phyloP scores from a whole-genome alignment of 2,113 vertebrate genomes.

The Dryoscopus gambensis region DNA sequence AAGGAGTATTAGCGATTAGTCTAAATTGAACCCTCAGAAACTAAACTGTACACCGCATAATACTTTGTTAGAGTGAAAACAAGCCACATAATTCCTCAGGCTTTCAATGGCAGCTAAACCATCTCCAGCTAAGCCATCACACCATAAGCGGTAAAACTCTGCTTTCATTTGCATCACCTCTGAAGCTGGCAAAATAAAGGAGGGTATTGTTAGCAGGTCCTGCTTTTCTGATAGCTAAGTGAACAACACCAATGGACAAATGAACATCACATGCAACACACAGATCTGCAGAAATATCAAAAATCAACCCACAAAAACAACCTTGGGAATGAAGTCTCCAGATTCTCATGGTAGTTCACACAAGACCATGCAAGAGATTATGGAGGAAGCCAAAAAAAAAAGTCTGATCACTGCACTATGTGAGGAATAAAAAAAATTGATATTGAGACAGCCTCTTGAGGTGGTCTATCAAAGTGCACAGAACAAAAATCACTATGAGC shows the following conservation, averaged over 20 bases:
- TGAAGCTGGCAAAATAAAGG: not conserved
- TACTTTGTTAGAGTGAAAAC: not conserved
- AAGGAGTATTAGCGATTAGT: not conserved
- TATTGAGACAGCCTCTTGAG: not conserved
- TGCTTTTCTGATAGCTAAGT: not conserved
- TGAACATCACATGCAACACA: not conserved
- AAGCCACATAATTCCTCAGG: not conserved
- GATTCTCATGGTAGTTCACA: not conserved
- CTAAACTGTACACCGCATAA: not conserved
- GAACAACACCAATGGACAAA: not conserved
- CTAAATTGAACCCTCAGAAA: not conserved
- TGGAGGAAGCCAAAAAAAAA: not conserved
- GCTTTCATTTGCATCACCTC: not conserved
- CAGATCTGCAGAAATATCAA: not conserved
- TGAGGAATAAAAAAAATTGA: not conserved
- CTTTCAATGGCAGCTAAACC: not conserved
- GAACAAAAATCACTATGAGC: not conserved
- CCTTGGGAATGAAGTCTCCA: not conserved
- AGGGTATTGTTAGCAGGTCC: not conserved
- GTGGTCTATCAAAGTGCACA: not conserved
- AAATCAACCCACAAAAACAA: not conserved
- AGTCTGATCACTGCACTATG: not conserved
- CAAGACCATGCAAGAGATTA: not conserved
- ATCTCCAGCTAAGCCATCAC: not conserved
- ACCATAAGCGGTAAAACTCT: not conserved